Evolutionary conservation across 2,888 invertebrate genomes (phyloP).

Genomic region (Pammene aurita): DNA sequence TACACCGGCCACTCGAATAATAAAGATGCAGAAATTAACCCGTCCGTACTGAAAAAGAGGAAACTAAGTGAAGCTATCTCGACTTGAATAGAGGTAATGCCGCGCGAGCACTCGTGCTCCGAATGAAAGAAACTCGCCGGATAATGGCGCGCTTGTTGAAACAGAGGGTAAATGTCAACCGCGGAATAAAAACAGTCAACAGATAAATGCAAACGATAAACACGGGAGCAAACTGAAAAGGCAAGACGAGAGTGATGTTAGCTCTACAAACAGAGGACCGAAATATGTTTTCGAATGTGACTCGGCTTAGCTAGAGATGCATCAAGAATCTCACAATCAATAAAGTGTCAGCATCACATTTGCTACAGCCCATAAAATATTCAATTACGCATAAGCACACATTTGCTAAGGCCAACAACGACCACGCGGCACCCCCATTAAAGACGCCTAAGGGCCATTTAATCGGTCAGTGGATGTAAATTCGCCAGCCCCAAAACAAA

Average conservation of each 20-base stretch:
- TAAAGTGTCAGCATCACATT: conserved; percentile 75
- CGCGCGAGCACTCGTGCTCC: conserved; percentile 73
- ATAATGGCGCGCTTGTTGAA: conserved; percentile 73
- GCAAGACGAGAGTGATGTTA: conserved; percentile 69
- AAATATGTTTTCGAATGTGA: conserved; percentile 47
- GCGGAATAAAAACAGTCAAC: conserved; percentile 83
- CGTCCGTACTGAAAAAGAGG: conserved; percentile 77
- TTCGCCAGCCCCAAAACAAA: conserved; percentile 82
- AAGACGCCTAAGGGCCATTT: conserved; percentile 84
- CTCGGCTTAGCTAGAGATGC: conserved; percentile 31
- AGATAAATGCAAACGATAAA: conserved; percentile 83
- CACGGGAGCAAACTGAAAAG: conserved; percentile 76
- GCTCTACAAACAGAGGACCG: conserved; percentile 56
- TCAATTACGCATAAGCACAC: conserved; percentile 83
- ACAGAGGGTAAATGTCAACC: conserved; percentile 82
- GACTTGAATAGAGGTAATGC: conserved; percentile 79
- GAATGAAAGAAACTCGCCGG: conserved; percentile 81
- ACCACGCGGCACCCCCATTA: conserved; percentile 84
- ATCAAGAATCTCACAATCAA: conserved; percentile 61
- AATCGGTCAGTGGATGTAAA: conserved; percentile 84
- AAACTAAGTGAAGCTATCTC: conserved; percentile 84
- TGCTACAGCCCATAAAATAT: conserved; percentile 79
- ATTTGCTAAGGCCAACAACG: conserved; percentile 82
- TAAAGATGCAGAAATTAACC: conserved; percentile 83
- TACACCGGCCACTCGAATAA: conserved; percentile 81